phyloP scores from a whole-genome alignment of 2,888 invertebrate genomes.

The Maniola hyperantus region DNA sequence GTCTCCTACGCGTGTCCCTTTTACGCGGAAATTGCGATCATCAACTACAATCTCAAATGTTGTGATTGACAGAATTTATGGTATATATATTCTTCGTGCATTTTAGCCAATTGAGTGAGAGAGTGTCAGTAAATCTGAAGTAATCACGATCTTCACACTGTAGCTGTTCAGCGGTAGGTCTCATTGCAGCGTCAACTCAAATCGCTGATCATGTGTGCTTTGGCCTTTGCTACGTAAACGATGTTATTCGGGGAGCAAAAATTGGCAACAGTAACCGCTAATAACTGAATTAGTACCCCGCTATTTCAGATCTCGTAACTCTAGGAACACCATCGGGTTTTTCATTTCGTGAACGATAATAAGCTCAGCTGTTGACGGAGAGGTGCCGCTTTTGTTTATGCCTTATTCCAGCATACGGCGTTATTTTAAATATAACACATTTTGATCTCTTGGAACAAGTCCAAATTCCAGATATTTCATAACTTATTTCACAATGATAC shows the following conservation, averaged over 20 bases:
- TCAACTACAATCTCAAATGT: too few relatives aligned
- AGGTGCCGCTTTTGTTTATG: constrained; percentile 31
- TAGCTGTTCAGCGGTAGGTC: too few relatives aligned
- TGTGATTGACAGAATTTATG: too few relatives aligned
- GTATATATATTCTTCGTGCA: too few relatives aligned
- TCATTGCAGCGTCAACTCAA: too few relatives aligned
- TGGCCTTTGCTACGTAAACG: constrained; percentile 26
- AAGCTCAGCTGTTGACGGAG: constrained; percentile 33
- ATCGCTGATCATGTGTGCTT: neutral
- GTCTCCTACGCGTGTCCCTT: too few relatives aligned
- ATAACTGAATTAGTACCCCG: constrained; percentile 33
- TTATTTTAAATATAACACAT: constrained; percentile 27
- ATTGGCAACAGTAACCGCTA: constrained; percentile 41
- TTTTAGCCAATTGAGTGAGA: too few relatives aligned
- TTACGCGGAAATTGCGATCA: too few relatives aligned
- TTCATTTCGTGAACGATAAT: constrained; percentile 27
- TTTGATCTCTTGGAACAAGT: constrained; percentile 32
- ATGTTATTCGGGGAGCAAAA: constrained; percentile 39
- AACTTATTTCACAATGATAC: neutral
- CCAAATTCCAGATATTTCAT: constrained; percentile 12
- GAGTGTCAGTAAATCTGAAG: too few relatives aligned
- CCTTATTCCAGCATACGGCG: constrained; percentile 22
- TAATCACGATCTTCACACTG: too few relatives aligned
- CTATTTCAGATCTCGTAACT: constrained; percentile 31
- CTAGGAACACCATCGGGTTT: constrained; percentile 20